Evolutionary conservation across 2,113 vertebrate genomes (phyloP).

Genomic region (Calyptomena viridis): DNA sequence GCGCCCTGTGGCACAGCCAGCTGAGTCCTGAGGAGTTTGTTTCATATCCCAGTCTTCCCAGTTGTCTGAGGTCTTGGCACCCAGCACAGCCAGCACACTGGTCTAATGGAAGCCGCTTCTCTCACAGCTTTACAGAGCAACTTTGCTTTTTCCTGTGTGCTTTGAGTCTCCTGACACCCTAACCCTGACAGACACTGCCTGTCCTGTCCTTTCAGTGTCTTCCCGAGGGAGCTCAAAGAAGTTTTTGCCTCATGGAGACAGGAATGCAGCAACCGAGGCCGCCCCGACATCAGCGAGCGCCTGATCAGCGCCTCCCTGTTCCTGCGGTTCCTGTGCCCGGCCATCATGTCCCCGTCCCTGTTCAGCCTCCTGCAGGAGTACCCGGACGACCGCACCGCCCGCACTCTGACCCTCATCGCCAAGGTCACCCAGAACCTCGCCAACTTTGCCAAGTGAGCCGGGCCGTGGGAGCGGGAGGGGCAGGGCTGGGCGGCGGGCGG

Average conservation of each 20-base stretch:
- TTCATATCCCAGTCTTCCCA: background rate
- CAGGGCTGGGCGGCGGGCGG: background rate
- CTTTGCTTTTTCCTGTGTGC: background rate
- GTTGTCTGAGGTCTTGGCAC: background rate
- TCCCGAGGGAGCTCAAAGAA: slow-evolving; percentile 95
- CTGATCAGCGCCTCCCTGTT: slow-evolving; percentile 97
- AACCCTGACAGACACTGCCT: background rate
- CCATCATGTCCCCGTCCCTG: slow-evolving; percentile 98
- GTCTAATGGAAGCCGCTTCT: background rate
- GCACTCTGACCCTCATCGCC: slow-evolving; percentile 96
- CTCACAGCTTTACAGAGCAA: background rate
- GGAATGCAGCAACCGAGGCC: slow-evolving; percentile 93
- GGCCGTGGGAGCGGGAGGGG: background rate
- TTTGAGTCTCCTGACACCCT: background rate
- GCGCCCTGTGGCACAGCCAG: background rate
- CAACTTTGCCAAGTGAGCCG: slow-evolving; percentile 93
- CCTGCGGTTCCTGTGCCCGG: slow-evolving; percentile 94
- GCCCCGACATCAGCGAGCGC: slow-evolving; percentile 96
- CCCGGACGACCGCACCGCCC: slow-evolving; percentile 94
- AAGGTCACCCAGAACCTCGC: slow-evolving; percentile 99
- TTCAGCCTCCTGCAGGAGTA: slow-evolving; percentile 98
- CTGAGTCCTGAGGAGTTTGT: background rate
- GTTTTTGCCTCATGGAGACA: slow-evolving; percentile 98
- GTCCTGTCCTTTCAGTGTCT: slow-evolving; percentile 78
- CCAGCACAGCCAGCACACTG: background rate